A percentile compares a stretch with the other conserved stretches of the same genome.
Conservation (phyloP, 2,113 vertebrate species). For the Hydrochoerus hydrochaeris region DNA sequence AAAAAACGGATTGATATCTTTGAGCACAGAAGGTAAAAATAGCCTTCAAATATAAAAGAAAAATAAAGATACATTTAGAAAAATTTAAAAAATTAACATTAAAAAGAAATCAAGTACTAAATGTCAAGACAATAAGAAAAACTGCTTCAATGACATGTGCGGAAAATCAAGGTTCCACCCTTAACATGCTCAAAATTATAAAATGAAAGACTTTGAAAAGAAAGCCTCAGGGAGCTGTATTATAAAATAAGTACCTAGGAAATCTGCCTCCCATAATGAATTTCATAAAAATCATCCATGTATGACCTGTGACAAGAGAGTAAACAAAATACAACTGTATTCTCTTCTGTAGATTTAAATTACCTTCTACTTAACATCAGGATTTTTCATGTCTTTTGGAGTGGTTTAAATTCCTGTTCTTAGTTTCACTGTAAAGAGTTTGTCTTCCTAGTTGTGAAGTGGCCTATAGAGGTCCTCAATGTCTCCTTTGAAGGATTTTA, state of each 20-base stretch:
- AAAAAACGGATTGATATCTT: not conserved
- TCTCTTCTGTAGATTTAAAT: not conserved
- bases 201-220: not conserved
- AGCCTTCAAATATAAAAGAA: constrained; percentile 38
- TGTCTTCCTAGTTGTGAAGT: not conserved
- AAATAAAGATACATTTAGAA: constrained; percentile 11
- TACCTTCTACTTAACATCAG: too few species aligned
- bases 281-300: not conserved
- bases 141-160: not conserved
- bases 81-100: not conserved
- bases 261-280: not conserved
- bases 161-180: not conserved
- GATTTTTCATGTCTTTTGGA: not conserved
- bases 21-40: constrained; percentile 40
- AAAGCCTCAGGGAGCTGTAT: not conserved
- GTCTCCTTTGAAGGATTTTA: not conserved
- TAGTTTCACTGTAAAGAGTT: not conserved
- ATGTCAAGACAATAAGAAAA: not conserved
- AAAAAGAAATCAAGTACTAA: not conserved
- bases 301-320: not conserved
- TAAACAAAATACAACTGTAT: not conserved
- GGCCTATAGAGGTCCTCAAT: not conserved
- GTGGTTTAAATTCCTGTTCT: not conserved
- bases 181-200: not conserved
- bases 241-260: not conserved